Evolutionary conservation across 2,113 vertebrate genomes (phyloP).

Genomic region (Hippocampus zosterae): DNA sequence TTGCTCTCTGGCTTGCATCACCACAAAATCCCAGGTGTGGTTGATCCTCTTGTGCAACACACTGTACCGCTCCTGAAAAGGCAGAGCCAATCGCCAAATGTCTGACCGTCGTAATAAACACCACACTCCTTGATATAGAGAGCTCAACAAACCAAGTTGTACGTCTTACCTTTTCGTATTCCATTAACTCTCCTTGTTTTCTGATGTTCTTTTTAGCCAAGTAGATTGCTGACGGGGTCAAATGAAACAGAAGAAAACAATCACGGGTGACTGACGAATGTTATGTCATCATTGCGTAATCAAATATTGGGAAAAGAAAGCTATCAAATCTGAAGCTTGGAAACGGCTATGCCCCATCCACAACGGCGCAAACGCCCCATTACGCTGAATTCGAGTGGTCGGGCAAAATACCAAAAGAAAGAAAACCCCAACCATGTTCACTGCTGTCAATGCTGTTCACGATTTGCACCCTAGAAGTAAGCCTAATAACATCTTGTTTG

Average conservation of each 20-base stretch:
- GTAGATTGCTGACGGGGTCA: constrained; percentile 78
- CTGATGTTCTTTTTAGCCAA: constrained; percentile 92
- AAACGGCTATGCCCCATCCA: no score
- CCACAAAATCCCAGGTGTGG: constrained; percentile 93
- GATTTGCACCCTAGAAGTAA: no score
- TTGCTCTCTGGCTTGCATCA: constrained; percentile 94
- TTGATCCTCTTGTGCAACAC: constrained; percentile 85
- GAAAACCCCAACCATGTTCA: no score
- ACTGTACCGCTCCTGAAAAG: constrained; percentile 81
- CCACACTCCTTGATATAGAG: neutral
- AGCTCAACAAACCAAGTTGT: neutral
- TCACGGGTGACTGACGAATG: neutral
- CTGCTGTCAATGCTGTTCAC: no score
- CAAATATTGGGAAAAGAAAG: neutral
- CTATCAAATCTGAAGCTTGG: neutral
- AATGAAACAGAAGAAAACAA: neutral
- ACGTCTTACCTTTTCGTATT: constrained; percentile 85
- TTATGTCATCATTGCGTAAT: neutral
- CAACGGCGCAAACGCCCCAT: no score
- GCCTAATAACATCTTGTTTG: no score
- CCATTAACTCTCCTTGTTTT: constrained; percentile 83
- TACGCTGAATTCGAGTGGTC: no score
- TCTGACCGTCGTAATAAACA: neutral
- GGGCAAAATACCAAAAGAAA: no score
- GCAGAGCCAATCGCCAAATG: neutral